Evolutionary conservation across 2,888 invertebrate species (phyloP).

Genomic region (Drosophila meridionalis): DNA sequence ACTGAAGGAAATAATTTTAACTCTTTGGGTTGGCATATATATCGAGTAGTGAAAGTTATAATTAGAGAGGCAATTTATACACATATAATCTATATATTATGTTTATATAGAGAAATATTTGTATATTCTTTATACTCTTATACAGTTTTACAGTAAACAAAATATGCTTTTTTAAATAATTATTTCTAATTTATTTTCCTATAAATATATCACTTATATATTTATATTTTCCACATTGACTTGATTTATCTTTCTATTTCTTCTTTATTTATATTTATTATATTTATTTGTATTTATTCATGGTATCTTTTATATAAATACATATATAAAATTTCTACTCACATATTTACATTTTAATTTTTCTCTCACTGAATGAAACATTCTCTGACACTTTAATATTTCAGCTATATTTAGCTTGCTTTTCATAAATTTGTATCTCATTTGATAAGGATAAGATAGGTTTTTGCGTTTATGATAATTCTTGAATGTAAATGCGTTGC

Average conservation of each 20-base stretch:
- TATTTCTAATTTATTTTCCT: too few species aligned
- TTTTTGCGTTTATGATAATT: constrained; percentile 20
- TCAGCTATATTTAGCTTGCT: constrained; percentile 2
- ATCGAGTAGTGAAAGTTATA: background rate
- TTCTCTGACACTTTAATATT: background rate
- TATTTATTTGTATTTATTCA: too few species aligned
- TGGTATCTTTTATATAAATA: too few species aligned
- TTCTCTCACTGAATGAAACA: background rate
- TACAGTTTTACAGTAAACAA: background rate
- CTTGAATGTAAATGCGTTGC: constrained; percentile 22
- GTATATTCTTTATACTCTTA: background rate
- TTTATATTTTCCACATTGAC: background rate
- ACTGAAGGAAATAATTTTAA: background rate
- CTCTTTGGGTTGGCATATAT: background rate
- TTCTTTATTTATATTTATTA: background rate
- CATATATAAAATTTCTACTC: background rate
- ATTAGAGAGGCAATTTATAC: background rate
- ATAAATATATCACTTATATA: background rate
- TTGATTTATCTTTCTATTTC: background rate
- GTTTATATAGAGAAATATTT: background rate
- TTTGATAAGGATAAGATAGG: background rate
- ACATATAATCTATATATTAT: background rate
- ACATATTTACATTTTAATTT: background rate
- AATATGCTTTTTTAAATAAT: background rate
- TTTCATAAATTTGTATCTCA: constrained; percentile 1